A percentile compares a stretch with the other conserved stretches of the same genome.
Evolutionary conservation across 1,140 invertebrate species (phyloP).

Genomic region (Caenorhabditis brenneri): DNA sequence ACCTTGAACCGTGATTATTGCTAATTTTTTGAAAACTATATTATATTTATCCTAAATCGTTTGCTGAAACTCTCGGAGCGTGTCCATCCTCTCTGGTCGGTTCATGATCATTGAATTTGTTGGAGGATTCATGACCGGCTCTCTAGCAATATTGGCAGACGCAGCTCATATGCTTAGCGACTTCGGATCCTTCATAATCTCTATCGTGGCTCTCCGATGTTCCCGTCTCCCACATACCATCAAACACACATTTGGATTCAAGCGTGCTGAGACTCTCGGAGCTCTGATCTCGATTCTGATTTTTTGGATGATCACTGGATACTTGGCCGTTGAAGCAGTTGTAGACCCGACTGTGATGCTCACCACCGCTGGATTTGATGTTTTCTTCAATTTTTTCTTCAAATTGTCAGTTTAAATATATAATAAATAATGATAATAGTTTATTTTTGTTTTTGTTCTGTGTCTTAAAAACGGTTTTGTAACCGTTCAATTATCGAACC

Average conservation of each 20-base stretch:
- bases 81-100: conserved; percentile 60
- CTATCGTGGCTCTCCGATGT: conserved; percentile 88
- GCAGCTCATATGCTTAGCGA: conserved; percentile 93
- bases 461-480: too few relatives aligned
- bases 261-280: conserved; percentile 78
- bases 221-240: conserved; percentile 82
- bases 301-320: conserved; percentile 79
- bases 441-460: too few relatives aligned
- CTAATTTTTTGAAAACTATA: too few relatives aligned
- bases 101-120: conserved; percentile 65
- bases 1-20: too few relatives aligned
- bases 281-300: conserved; percentile 66
- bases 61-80: too few relatives aligned
- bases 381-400: conserved; percentile 89
- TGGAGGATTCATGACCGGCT: conserved; percentile 61
- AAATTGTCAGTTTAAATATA: too few relatives aligned
- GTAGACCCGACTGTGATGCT: conserved; percentile 88
- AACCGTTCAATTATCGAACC: too few relatives aligned
- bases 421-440: too few relatives aligned
- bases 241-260: conserved; percentile 81
- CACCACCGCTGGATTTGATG: conserved; percentile 87
- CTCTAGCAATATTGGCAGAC: conserved; percentile 91
- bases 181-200: conserved; percentile 95
- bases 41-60: too few relatives aligned
- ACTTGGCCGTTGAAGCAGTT: conserved; percentile 88